Base-by-base conservation (phyloP, 1,140 invertebrate species). In the Liolophura sinensis region DNA sequence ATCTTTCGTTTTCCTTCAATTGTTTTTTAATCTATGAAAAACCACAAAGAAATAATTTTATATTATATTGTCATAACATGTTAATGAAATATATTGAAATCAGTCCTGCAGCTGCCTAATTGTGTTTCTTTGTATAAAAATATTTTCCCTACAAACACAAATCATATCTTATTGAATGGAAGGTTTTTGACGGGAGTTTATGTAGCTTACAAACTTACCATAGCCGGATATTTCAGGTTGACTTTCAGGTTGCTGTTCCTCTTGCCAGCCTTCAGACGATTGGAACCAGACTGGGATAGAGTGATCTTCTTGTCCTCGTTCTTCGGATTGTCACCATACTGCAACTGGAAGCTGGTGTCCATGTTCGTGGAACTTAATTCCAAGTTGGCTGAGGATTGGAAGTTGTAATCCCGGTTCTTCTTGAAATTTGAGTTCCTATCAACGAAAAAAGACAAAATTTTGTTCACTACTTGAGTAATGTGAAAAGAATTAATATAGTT, bases 391-490 rank as follows among this genome's bases (percentile, higher is more conserved):
- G 57, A 55, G 6, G 64, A 20, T 15, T 62, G 12, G 7, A 66
- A 40, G 52, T 70, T 72, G 60, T 70, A 72, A 9, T 69, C 60
- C 24, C 65, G 68, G 51, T 68, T 63, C 18, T 64, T 40, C 31
- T 57, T 70, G 22, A 64, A 55, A 49, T 65, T 62, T 40, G 66
- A 24, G 50, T 63, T 65, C 6, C 67, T 72, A 60, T n/a, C 7
- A 61, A 31, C 47, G 6, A 4, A 20, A 60, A 51, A 62, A 52
- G 47, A 60, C 27, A 47, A 14, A 18, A 15, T 40, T 40, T 40
- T 40, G 9, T 40, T 40, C 31, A 5, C 3, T 40, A 40, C 31
- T 40, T 40, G 31, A 9, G 3, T 3, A 40, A 40, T 5, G 9
- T 5, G 31, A 40, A 40, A 9, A 40, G 31, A 40, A 40, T n/a